Evolutionary conservation across 2,113 vertebrate genomes (phyloP).

Genomic region (Alligator sinensis): DNA sequence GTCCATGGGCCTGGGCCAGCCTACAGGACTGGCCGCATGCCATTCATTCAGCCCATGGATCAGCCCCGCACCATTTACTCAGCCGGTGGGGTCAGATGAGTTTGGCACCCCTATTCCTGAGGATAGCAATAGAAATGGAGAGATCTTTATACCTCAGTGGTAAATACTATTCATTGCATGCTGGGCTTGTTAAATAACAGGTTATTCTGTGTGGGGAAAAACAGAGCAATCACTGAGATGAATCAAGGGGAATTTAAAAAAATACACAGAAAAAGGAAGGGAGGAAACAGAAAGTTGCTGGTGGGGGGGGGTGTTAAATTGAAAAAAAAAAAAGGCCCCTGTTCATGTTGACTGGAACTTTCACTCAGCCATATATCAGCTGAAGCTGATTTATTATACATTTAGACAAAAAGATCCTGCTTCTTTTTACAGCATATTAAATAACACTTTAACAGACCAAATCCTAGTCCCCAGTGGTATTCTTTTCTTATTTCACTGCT

Average conservation of each 20-base stretch:
- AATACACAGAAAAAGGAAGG: background rate
- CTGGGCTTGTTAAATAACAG: background rate
- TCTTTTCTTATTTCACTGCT: background rate
- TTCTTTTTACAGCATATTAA: background rate
- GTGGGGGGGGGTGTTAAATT: background rate
- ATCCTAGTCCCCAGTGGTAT: background rate
- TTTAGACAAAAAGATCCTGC: background rate
- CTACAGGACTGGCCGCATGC: too few species aligned
- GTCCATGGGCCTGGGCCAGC: too few species aligned
- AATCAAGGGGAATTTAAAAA: background rate
- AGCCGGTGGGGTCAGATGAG: too few species aligned
- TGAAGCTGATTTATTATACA: background rate
- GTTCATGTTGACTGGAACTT: background rate
- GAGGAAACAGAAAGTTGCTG: background rate
- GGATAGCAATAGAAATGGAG: background rate
- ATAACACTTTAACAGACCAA: background rate
- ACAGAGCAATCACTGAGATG: background rate
- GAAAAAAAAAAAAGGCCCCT: background rate
- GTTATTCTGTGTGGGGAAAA: background rate
- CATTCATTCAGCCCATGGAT: too few species aligned
- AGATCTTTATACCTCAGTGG: background rate
- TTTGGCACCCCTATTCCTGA: accelerated
- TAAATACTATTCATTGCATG: background rate
- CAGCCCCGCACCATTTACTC: too few species aligned
- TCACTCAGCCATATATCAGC: background rate